Base-by-base conservation (phyloP, 2,888 invertebrate species). In the Lasioglossum lativentre region DNA sequence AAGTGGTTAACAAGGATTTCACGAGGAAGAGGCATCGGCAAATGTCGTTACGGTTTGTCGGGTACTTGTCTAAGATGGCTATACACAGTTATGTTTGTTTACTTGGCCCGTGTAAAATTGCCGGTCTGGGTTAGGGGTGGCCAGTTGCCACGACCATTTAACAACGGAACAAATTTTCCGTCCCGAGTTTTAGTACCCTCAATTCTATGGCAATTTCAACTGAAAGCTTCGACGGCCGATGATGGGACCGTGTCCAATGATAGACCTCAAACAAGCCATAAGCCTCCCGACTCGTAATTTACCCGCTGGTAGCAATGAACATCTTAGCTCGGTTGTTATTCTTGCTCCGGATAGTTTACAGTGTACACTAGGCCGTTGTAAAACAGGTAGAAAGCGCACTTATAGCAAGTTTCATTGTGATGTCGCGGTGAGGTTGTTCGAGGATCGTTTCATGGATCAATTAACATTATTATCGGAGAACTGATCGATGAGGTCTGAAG, bases 41-140 rank as follows among this genome's bases (percentile, higher is more conserved):
- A 42, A 30, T 40, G 74, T 70, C 70, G n/a, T 76, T 82, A 75
- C 16, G 68, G 59, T 0, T 30, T 23, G 10, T 38, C 59, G 27
- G 45, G 52, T 40, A 52, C 27, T 76, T 68, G 14, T 68, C 30
- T 19, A 59, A 52, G 59, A 19, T 40, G 30, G 45, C 2, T 52
- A 16, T 27, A 75, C 52, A 82, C 30, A 23, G 75, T 68, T 66
- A 56, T 85, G 75, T 47, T 6, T 85, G 80, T 84, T 83, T 86
- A 63, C 56, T 86, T 75, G 74, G 66, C n/a, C 68, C 45, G 63
- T 40, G 85, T 80, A 75, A 80, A 80, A 84, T 86, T 79, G 68
- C 59, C 30, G 68, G 75, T 38, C 34, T 34, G 34, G 10, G n/a
- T 70, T 70, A 38, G 70, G 73, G 40, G 27, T 45, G 59, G 73